Evolutionary conservation across 2,888 invertebrate genomes (phyloP), one percentile per base, ranked within the genome.

Genomic region (Ganaspis brasiliensis): DNA sequence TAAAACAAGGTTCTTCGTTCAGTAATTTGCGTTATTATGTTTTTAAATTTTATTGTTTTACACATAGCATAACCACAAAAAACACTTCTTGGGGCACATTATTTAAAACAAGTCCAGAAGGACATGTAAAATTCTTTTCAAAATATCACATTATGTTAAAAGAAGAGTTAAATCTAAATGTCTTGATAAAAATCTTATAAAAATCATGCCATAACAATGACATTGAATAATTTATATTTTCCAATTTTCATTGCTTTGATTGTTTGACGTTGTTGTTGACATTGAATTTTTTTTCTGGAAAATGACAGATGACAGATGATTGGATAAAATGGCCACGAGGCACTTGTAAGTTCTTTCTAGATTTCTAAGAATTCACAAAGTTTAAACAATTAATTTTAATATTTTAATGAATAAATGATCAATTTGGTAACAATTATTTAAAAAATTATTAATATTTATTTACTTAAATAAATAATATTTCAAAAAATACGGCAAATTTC

Each of bases 21-120:
- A n/a, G n/a, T n/a, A n/a, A n/a, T n/a, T n/a, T n/a, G n/a, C n/a
- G n/a, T n/a, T n/a, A n/a, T n/a, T n/a, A n/a, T 26, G 9, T 21
- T 45, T 45, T 24, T 24, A 21, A 21, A 37, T 21, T 37, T 40
- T 14, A 24, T 26, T 45, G 3, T 14, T 37, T 14, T 37, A 14
- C 5, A 24, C 8, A 40, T 37, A 12, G 10, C 16, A 24, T 67
- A 24, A 67, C 26, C 24, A 67, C 40, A 67, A 40, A 49, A 45
- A 16, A 16, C 21, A 45, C 14, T 21, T 24, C 21, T 45, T n/a
- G 19, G 8, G 16, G 19, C 8, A 19, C 9, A 8, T 4, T 14
- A 0, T 67, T 26, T 19, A 52, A 45, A 63, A 67, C 45, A 49
- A 24, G 16, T 67, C 67, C 67, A 56, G 12, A 67, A 26, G 45